phyloP scores from a whole-genome alignment of 2,888 invertebrate species.

The Hypercompe scribonia region DNA sequence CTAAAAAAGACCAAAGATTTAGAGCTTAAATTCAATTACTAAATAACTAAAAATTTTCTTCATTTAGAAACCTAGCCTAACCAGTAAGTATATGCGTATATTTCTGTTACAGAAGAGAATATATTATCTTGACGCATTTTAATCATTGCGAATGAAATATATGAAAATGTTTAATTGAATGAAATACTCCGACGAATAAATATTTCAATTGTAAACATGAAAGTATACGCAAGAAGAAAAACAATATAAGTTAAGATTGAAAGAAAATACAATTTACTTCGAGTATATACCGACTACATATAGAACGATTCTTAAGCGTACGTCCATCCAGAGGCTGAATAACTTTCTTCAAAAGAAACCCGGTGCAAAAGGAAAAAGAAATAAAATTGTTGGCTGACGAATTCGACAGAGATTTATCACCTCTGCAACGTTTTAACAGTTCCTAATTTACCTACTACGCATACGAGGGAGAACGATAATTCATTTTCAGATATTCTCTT shows the following conservation, averaged over 20 bases:
- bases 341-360: constrained; percentile 72
- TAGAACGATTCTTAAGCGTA: constrained; percentile 28
- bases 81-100: neutral
- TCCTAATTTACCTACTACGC: constrained; percentile 70
- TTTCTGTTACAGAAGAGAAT: neutral
- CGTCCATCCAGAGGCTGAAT: constrained; percentile 52
- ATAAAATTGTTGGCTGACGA: constrained; percentile 78
- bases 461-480: constrained; percentile 57
- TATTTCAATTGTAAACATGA: constrained; percentile 5
- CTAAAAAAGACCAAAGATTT: neutral
- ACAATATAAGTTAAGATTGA: constrained; percentile 20
- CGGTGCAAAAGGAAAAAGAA: constrained; percentile 65
- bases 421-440: constrained; percentile 70
- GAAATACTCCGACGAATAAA: neutral
- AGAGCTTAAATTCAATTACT: neutral
- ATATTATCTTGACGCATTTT: neutral
- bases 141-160: neutral
- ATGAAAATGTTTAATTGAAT: neutral
- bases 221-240: constrained; percentile 12
- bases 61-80: neutral
- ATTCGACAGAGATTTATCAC: constrained; percentile 80
- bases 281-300: constrained; percentile 8
- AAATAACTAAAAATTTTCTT: neutral
- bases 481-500: constrained; percentile 59
- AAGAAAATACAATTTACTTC: constrained; percentile 17